These are phyloP conservation scores for Dolichoris vasculosae DNA, from an alignment of 1,140 invertebrate species.

Conservation along the genomic window DNA sequence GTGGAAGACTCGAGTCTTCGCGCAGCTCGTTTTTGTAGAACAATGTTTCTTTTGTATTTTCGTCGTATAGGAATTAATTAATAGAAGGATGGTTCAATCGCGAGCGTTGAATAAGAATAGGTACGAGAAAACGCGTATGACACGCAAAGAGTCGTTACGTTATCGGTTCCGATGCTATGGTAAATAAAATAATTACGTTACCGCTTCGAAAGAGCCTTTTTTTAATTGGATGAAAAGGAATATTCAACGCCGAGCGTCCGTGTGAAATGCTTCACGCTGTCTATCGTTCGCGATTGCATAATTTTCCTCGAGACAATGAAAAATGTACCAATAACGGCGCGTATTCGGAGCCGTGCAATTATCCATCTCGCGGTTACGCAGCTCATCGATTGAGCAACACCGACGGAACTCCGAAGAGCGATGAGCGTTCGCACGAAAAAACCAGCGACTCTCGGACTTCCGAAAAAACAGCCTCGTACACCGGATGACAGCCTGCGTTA, in stretches of 20 bases:
- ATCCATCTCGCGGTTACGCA: neutral
- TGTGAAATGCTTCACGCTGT: neutral
- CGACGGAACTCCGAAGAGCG: neutral
- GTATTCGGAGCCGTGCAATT: neutral
- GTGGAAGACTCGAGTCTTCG: neutral
- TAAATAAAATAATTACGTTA: neutral
- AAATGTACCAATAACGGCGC: constrained; percentile 6
- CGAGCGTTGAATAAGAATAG: neutral
- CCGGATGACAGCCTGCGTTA: neutral
- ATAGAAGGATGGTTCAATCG: neutral
- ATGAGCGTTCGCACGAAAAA: neutral
- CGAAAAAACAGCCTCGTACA: neutral
- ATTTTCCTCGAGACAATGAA: constrained; percentile 26
- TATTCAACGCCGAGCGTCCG: neutral
- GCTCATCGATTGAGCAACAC: constrained; percentile 5
- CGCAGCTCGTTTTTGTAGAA: neutral
- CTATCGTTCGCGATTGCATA: constrained; percentile 22
- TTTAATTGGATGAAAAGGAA: neutral
- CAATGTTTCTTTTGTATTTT: neutral
- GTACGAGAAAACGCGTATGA: too few species aligned
- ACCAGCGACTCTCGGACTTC: neutral
- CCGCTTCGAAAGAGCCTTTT: neutral
- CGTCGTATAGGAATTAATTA: constrained; percentile 22
- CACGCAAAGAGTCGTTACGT: too few species aligned
- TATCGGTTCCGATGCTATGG: too few species aligned